phyloP scores from a whole-genome alignment of 2,113 vertebrate species.

The Rhinolophus ferrumequinum region DNA sequence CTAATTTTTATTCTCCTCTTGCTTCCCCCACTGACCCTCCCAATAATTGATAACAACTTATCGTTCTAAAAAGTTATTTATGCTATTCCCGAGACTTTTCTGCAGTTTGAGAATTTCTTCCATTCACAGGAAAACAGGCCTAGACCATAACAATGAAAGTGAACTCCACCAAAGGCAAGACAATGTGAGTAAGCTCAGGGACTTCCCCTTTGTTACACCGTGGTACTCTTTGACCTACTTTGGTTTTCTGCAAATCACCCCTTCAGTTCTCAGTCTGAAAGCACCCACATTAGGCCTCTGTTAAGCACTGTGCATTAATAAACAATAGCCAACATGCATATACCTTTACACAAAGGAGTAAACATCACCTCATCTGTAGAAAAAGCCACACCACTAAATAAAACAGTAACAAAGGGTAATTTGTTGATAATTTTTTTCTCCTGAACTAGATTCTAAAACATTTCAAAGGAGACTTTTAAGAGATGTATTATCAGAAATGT shows the following conservation, averaged over 20 bases:
- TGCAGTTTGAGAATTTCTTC: slow-evolving; percentile 82
- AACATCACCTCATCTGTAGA: neutral
- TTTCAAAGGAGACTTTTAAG: slow-evolving; percentile 4
- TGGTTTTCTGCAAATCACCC: slow-evolving; percentile 39
- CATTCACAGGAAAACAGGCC: slow-evolving; percentile 81
- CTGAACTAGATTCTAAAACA: slow-evolving; percentile 36
- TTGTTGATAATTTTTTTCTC: neutral
- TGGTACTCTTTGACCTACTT: slow-evolving; percentile 65
- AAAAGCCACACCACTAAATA: neutral
- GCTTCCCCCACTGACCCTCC: neutral
- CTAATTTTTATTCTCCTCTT: slow-evolving; percentile 45
- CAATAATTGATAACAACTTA: slow-evolving; percentile 73
- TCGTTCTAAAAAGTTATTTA: slow-evolving; percentile 66
- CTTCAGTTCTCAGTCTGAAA: slow-evolving; percentile 39
- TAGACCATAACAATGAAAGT: slow-evolving; percentile 81
- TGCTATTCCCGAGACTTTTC: slow-evolving; percentile 73
- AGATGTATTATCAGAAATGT: slow-evolving; percentile 27
- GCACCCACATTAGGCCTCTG: neutral
- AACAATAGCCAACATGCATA: neutral
- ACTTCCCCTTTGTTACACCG: slow-evolving; percentile 78
- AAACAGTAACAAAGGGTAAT: slow-evolving; percentile 21
- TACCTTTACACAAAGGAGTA: neutral
- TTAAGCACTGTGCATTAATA: neutral
- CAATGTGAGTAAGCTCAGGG: slow-evolving; percentile 73
- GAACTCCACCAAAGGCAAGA: slow-evolving; percentile 82